Evolutionary conservation across 2,113 vertebrate genomes (phyloP), one percentile per base, ranked within the genome.

Genomic region (Myiopsitta monachus): DNA sequence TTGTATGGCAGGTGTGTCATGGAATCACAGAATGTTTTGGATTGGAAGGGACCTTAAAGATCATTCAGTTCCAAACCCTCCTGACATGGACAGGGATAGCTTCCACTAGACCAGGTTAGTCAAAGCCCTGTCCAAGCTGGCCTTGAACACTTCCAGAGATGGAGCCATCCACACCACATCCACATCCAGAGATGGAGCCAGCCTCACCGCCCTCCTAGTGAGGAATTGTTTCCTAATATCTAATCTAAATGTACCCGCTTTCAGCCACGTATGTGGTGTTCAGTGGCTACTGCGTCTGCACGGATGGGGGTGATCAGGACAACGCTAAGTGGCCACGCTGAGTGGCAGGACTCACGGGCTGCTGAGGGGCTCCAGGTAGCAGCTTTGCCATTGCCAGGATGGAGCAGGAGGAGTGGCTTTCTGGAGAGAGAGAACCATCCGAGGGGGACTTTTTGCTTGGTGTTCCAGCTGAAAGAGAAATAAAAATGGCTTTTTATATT

Each of bases 351-450:
- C 98, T 98, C 96, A 98, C 98, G 21, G 97, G 97, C 55, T 98
- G 97, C 95, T 98, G 98, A 39, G 97, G 98, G 3, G 98, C 98
- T 79, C 98, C 98, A 0, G 98, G 98, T 51, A 98, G 97, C 59
- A 98, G 97, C 84, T 97, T 98, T 5, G 98, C 97, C 0, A 62
- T 96, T 78, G 97, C 97, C 94, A 98, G 54, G 83, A 98, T 96
- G 5, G 98, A 98, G n/a, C 95, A 95, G 74, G 96, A 85, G 10
- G 97, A 87, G 3, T 95, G 94, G 67, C 91, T 96, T 94, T 97
- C 97, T 1, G 96, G 97, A 92, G 97, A 96, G 59, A 97, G 95
- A 46, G 96, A 97, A 16, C n/a, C 94, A 28, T 98, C 98, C 0
- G 95, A 97, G 5, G 95, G 95, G 2, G 97, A 97, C 94, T 98